Evolutionary conservation across 1,140 invertebrate genomes (phyloP).

Genomic region (Lordiphosa clarofinis): DNA sequence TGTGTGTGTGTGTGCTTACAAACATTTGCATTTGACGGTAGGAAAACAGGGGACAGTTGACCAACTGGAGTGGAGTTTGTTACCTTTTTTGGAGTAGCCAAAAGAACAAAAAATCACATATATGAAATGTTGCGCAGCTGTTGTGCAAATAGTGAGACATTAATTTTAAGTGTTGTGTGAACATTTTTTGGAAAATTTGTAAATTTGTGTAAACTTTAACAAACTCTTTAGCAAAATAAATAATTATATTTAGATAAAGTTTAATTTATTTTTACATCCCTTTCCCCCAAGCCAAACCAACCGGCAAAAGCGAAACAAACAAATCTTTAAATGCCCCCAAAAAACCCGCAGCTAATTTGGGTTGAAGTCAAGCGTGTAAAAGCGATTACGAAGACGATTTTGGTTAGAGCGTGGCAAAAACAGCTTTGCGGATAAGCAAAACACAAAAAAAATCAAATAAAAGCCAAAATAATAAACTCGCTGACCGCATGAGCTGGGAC

Average conservation of each 20-base stretch:
- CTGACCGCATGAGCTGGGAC: constrained; percentile 49
- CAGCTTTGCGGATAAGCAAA: constrained; percentile 49
- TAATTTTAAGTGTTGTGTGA: constrained; percentile 66
- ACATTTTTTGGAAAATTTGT: too few relatives aligned
- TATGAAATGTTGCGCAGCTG: constrained; percentile 44
- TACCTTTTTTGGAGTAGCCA: constrained; percentile 33
- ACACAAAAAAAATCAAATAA: constrained; percentile 56
- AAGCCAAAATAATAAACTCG: constrained; percentile 73
- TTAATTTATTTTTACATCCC: too few relatives aligned
- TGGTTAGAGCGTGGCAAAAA: constrained; percentile 33
- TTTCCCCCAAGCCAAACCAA: too few relatives aligned
- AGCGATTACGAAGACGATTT: constrained; percentile 59
- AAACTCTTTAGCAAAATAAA: too few relatives aligned
- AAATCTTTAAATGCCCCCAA: constrained; percentile 28
- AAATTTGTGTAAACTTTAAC: too few relatives aligned
- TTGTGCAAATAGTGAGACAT: constrained; percentile 69
- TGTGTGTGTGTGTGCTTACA: constrained; percentile 48
- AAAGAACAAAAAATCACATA: constrained; percentile 33
- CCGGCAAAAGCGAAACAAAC: neutral
- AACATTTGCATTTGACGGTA: constrained; percentile 43
- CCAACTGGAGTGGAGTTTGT: constrained; percentile 1
- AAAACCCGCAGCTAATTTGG: constrained; percentile 62
- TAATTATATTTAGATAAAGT: too few relatives aligned
- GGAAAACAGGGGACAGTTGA: neutral
- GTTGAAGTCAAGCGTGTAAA: constrained; percentile 69